Base-by-base conservation (phyloP, 2,797 vertebrate species). In the Tadarida brasiliensis region DNA sequence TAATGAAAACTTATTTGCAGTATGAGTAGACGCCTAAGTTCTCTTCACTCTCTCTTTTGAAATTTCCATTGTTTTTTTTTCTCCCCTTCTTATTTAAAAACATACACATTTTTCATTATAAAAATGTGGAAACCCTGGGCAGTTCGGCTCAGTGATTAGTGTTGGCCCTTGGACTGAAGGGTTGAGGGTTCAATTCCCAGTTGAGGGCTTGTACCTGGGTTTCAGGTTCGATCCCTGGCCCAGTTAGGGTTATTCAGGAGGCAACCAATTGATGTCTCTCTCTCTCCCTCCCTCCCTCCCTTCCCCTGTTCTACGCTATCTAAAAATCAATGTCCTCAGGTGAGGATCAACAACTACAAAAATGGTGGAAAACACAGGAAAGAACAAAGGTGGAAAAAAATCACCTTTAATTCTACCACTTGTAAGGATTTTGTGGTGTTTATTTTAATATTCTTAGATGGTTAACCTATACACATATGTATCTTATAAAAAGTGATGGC, bases 1-100 rank as follows among this genome's bases (percentile, higher is more conserved):
- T 80, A 91, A 80, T 81, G 57, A 90, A 85, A 65, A 24, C 44
- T 15, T 39, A 77, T 68, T 80, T 73, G 16, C 4, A 35, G 47
- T 61, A 19, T 83, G 65, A 86, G 77, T 59, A 51, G 80, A 44
- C 35, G 78, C 30, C 81, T 35, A 54, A 44, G 54, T 81, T 90
- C 9, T 65, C 39, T 57, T 73, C 8, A 51, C 8, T 67, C 8
- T 78, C 9, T 57, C 54, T 76, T 54, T 85, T 87, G 70, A 87
- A 87, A 73, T 90, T 90, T 59, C 28, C 54, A 92, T 68, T 83
- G 9, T 57, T 2, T 63, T 26, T n/a, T 22, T 10, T 39, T 30
- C 16, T 44, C 15, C 19, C 74, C n/a, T 44, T 44, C 8, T 57
- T 15, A 81, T 89, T 91, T 89, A 86, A 91, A 94, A 82, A 78